These are phyloP conservation scores for Acanthaster planci DNA, from an alignment of 35 echinoderm and acorn worm genomes.

Conservation along the genomic window DNA sequence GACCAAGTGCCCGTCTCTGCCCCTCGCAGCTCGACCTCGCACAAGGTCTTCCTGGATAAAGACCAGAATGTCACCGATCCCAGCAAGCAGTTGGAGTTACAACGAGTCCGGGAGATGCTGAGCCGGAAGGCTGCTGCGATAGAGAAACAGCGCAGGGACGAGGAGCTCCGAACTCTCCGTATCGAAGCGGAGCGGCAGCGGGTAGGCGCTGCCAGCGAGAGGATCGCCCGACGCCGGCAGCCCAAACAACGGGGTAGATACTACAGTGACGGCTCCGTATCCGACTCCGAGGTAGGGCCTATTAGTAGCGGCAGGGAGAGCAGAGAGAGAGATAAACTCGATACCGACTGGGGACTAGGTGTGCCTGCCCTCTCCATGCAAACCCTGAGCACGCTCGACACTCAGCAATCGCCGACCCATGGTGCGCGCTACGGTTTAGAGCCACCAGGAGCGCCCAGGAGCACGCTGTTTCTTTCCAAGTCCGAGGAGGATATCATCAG, in stretches of 20 bases:
- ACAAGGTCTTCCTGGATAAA: slow-evolving; percentile 24
- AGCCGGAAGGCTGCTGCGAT: slow-evolving; percentile 83
- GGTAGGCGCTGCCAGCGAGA: slow-evolving; percentile 38
- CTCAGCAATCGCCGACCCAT: neutral
- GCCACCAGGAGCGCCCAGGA: neutral
- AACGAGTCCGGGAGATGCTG: slow-evolving; percentile 78
- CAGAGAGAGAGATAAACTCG: slow-evolving; percentile 7
- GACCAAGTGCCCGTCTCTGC: slow-evolving; percentile 52
- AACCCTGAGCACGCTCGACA: slow-evolving; percentile 16
- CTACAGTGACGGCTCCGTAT: slow-evolving; percentile 66
- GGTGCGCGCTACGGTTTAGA: slow-evolving; percentile 27
- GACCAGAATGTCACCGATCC: slow-evolving; percentile 44
- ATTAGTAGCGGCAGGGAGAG: neutral
- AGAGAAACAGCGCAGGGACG: slow-evolving; percentile 72
- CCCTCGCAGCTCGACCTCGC: neutral
- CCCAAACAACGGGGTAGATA: slow-evolving; percentile 40
- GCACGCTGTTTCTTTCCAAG: slow-evolving; percentile 64
- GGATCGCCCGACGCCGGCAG: slow-evolving; percentile 48
- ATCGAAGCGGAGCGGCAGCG: slow-evolving; percentile 45
- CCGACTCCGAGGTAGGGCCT: slow-evolving; percentile 76
- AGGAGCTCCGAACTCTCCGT: slow-evolving; percentile 55
- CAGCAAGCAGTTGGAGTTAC: slow-evolving; percentile 67
- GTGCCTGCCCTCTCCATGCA: slow-evolving; percentile 32
- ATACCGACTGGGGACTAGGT: slow-evolving; percentile 21
- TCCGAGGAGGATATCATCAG: slow-evolving; percentile 96